These are phyloP conservation scores for Pseudomugil tenellus DNA, from an alignment of 2,797 vertebrate species.

Conservation along the genomic window DNA sequence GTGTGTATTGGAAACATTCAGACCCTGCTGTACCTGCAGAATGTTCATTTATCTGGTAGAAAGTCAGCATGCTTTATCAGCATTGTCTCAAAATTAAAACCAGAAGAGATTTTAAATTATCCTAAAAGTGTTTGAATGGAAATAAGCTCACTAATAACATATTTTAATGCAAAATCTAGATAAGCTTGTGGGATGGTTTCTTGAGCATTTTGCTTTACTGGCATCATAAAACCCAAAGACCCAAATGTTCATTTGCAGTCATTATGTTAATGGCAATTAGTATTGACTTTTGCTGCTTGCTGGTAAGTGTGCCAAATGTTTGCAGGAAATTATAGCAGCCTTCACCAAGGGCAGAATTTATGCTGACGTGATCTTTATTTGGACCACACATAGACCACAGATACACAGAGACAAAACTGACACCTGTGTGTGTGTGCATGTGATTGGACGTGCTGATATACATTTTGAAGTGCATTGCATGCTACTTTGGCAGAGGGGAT, in stretches of 20 bases:
- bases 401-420: slow-evolving; percentile 20
- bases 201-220: slow-evolving; percentile 58
- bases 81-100: slow-evolving; percentile 15
- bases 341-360: slow-evolving; percentile 43
- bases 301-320: slow-evolving; percentile 59
- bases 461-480: slow-evolving; percentile 31
- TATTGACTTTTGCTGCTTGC: slow-evolving; percentile 67
- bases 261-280: slow-evolving; percentile 74
- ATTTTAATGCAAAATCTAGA: slow-evolving; percentile 39
- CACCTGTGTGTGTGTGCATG: slow-evolving; percentile 31
- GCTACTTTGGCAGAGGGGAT: slow-evolving; percentile 47
- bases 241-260: slow-evolving; percentile 71
- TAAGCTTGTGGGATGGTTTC: slow-evolving; percentile 44
- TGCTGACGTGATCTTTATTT: slow-evolving; percentile 48
- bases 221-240: slow-evolving; percentile 53
- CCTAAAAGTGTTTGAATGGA: slow-evolving; percentile 32
- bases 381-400: slow-evolving; percentile 26
- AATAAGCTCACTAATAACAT: slow-evolving; percentile 40
- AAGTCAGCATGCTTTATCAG: slow-evolving; percentile 41
- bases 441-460: slow-evolving; percentile 32
- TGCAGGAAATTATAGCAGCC: slow-evolving; percentile 54
- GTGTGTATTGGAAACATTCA: slow-evolving; percentile 34
- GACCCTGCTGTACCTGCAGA: slow-evolving; percentile 23
- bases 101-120: slow-evolving; percentile 36
- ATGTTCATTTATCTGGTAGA: slow-evolving; percentile 41